Percentiles rank a stretch among this genome's conserved stretches.
Conservation (phyloP, 2,888 invertebrate genomes). For the Mechanitis mazaeus region DNA sequence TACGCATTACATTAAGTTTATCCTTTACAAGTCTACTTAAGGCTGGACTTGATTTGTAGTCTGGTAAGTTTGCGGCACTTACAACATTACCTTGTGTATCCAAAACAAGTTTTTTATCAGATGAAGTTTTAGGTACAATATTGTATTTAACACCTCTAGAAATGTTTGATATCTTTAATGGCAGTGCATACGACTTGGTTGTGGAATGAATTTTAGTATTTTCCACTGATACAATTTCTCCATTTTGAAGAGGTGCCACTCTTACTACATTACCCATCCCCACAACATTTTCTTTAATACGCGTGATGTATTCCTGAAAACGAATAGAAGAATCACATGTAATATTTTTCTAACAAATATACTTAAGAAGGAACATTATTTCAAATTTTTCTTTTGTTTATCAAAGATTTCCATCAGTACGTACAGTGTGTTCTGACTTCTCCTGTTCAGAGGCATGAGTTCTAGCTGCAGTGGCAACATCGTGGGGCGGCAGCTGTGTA, state of each 20-base stretch:
- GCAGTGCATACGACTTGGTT: slow-evolving; percentile 68
- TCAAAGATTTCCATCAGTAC: slow-evolving; percentile 25
- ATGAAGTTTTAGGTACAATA: slow-evolving; percentile 69
- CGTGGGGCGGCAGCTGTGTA: slow-evolving; percentile 90
- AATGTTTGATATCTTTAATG: slow-evolving; percentile 68
- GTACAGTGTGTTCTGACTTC: slow-evolving; percentile 65
- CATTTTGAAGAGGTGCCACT: slow-evolving; percentile 73
- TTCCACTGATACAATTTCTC: slow-evolving; percentile 64
- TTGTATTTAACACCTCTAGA: slow-evolving; percentile 69
- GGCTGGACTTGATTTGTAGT: slow-evolving; percentile 67
- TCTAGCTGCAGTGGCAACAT: slow-evolving; percentile 78
- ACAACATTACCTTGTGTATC: slow-evolving; percentile 70
- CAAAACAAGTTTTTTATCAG: slow-evolving; percentile 69
- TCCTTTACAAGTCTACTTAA: slow-evolving; percentile 69
- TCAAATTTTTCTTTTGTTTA: too few relatives aligned
- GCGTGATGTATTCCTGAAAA: slow-evolving; percentile 68
- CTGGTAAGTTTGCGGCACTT: slow-evolving; percentile 67
- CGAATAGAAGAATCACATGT: slow-evolving; percentile 14
- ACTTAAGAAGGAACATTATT: neutral
- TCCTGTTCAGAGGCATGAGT: slow-evolving; percentile 71
- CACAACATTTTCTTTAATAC: slow-evolving; percentile 82
- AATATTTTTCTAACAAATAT: slow-evolving; percentile 1
- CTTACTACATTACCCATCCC: slow-evolving; percentile 85
- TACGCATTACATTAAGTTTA: slow-evolving; percentile 71
- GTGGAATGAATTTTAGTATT: slow-evolving; percentile 60